Conservation (phyloP, 2,797 vertebrate genomes). For the Selene dorsalis region DNA sequence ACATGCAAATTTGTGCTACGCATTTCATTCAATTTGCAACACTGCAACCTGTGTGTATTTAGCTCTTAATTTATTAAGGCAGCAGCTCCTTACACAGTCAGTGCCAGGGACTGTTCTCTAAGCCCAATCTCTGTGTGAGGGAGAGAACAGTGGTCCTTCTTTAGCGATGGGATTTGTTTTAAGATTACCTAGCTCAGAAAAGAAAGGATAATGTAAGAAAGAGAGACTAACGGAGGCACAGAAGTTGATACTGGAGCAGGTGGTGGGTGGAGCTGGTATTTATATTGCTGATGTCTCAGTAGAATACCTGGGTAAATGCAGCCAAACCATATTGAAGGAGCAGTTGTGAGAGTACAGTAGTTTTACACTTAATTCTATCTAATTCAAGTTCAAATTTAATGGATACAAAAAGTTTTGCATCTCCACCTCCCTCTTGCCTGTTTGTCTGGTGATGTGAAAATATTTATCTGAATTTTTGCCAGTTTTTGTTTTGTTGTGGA, state of each 20-base stretch:
- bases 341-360: not conserved
- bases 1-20: constrained; percentile 9
- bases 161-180: constrained; percentile 19
- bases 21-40: constrained; percentile 13
- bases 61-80: constrained; percentile 31
- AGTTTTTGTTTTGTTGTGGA: not conserved
- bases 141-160: not conserved
- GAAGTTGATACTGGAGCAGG: constrained; percentile 1
- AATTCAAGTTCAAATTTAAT: constrained; percentile 1
- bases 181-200: constrained; percentile 14
- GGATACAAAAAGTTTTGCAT: not conserved
- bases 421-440: not conserved
- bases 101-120: not conserved
- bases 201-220: constrained; percentile 2
- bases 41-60: constrained; percentile 24
- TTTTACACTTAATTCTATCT: not conserved
- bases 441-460: not conserved
- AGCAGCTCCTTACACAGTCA: constrained; percentile 35
- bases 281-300: not conserved
- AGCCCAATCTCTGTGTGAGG: constrained; percentile 4
- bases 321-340: not conserved
- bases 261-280: constrained; percentile 7
- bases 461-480: not conserved
- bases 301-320: not conserved
- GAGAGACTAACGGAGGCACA: constrained; percentile 5